phyloP scores from a whole-genome alignment of 2,888 invertebrate genomes.

The Phytoseiulus persimilis region DNA sequence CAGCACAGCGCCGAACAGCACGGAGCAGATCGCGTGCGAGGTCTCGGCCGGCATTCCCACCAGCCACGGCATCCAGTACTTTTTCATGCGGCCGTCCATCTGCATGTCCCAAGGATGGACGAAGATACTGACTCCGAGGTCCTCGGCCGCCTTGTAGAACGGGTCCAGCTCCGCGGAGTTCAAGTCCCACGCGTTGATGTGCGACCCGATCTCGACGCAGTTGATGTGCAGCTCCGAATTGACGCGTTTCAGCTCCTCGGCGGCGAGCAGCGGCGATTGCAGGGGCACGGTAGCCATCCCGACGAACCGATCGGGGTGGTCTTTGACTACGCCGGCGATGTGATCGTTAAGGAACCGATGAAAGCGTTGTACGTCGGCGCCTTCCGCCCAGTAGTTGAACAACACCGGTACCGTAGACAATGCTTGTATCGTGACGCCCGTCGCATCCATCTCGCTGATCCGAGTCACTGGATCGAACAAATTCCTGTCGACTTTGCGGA shows the following conservation, averaged over 20 bases:
- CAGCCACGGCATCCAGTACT: slow-evolving; percentile 57
- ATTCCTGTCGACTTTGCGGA: slow-evolving; percentile 55
- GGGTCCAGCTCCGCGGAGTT: slow-evolving; percentile 54
- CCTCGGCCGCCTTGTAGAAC: slow-evolving; percentile 55
- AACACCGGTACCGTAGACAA: slow-evolving; percentile 58
- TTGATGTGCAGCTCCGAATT: slow-evolving; percentile 51
- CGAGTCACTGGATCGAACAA: slow-evolving; percentile 54
- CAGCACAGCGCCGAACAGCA: slow-evolving; percentile 56
- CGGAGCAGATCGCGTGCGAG: slow-evolving; percentile 53
- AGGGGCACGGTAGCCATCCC: slow-evolving; percentile 56
- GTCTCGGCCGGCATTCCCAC: slow-evolving; percentile 58
- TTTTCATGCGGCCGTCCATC: slow-evolving; percentile 52
- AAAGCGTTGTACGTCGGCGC: slow-evolving; percentile 54
- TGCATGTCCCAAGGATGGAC: slow-evolving; percentile 59
- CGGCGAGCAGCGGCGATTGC: slow-evolving; percentile 54
- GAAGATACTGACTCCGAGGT: slow-evolving; percentile 53
- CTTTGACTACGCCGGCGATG: slow-evolving; percentile 52
- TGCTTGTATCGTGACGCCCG: slow-evolving; percentile 54
- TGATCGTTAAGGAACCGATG: slow-evolving; percentile 55
- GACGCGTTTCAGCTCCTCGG: slow-evolving; percentile 54
- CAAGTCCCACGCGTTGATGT: slow-evolving; percentile 56
- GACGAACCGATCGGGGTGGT: slow-evolving; percentile 52
- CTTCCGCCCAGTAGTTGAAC: slow-evolving; percentile 57
- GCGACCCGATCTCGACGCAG: slow-evolving; percentile 56
- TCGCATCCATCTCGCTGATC: slow-evolving; percentile 54